These are phyloP conservation scores for Probaryconus sp. DNA, from an alignment of 1,140 invertebrate species.

Conservation along the genomic window DNA sequence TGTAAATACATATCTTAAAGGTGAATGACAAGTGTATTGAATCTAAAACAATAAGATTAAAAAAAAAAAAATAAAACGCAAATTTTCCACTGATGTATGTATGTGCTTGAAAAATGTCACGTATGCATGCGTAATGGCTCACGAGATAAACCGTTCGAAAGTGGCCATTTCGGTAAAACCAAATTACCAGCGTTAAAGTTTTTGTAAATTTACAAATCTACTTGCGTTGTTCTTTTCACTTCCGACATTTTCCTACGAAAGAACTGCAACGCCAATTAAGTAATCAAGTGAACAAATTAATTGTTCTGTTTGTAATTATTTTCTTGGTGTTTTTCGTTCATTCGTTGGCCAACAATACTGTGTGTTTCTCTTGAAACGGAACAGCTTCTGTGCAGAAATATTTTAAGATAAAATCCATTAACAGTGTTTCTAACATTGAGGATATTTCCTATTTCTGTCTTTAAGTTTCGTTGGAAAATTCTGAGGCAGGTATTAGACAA, in stretches of 20 bases:
- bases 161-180: constrained; percentile 39
- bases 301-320: no score
- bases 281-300: constrained; percentile 4
- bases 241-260: constrained; percentile 10
- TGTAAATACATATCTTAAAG: constrained; percentile 61
- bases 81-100: constrained; percentile 58
- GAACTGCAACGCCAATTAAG: no score
- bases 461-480: no score
- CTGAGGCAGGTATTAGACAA: no score
- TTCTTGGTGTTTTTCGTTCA: no score
- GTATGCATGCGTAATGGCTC: constrained; percentile 37
- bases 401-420: no score
- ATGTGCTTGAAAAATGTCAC: constrained; percentile 51
- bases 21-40: constrained; percentile 41
- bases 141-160: constrained; percentile 25
- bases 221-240: constrained; percentile 17
- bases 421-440: no score
- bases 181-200: constrained; percentile 22
- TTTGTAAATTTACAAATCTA: constrained; percentile 17
- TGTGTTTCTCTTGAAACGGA: constrained; percentile 20
- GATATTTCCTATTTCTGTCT: no score
- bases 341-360: constrained; percentile 7
- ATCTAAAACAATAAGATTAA: constrained; percentile 39
- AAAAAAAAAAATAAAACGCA: no score
- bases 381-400: constrained; percentile 7